A percentile compares a stretch with the other conserved stretches of the same genome.
Conservation (phyloP, 2,797 vertebrate species). For the Hydrocynus forskahlii region DNA sequence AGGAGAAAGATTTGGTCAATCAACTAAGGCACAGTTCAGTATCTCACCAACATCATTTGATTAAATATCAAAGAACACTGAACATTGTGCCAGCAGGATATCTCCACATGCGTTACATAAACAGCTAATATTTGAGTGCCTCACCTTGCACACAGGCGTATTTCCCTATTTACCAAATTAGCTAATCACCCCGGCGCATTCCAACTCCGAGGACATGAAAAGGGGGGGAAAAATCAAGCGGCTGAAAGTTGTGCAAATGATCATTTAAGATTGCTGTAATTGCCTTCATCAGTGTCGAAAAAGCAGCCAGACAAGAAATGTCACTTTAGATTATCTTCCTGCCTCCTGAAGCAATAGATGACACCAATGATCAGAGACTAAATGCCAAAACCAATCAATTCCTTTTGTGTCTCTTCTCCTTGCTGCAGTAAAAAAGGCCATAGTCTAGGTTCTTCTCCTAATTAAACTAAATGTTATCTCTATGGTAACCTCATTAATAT, state of each 20-base stretch:
- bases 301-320: conserved; percentile 97
- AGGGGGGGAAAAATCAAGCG: conserved; percentile 36
- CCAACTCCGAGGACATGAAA: conserved; percentile 82
- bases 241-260: conserved; percentile 87
- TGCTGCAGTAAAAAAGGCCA: conserved; percentile 87
- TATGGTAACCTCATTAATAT: conserved; percentile 93
- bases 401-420: conserved; percentile 89
- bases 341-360: conserved; percentile 95
- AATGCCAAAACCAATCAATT: conserved; percentile 97
- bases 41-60: conserved; percentile 13
- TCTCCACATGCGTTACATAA: conserved; percentile 70
- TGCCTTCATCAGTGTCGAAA: conserved; percentile 96
- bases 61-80: conserved; percentile 24
- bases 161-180: conserved; percentile 85
- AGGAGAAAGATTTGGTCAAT: conserved; percentile 4
- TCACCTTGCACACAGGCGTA: conserved; percentile 79
- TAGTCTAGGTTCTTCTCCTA: conserved; percentile 89
- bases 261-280: conserved; percentile 95
- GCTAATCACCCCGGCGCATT: conserved; percentile 82
- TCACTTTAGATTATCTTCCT: conserved; percentile 98
- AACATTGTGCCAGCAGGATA: conserved; percentile 53
- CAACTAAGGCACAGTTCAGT: conserved; percentile 16
- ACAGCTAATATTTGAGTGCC: conserved; percentile 73
- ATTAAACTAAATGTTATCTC: conserved; percentile 93
- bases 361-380: conserved; percentile 90